phyloP scores from a whole-genome alignment of 2,113 vertebrate genomes.

The Delphinapterus leucas region DNA sequence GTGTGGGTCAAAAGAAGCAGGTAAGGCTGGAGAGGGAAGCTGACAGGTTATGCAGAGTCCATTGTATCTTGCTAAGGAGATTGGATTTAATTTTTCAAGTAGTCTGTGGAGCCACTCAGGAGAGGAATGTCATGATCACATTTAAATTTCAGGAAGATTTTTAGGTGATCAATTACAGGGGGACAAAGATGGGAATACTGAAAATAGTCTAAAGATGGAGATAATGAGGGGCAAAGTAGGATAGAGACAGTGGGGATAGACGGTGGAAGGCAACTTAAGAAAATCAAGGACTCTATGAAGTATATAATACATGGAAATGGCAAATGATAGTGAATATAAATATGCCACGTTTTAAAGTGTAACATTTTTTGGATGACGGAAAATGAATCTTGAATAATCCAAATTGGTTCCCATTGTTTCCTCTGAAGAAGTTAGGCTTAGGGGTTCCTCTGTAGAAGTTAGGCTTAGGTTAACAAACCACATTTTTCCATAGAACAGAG shows the following conservation, averaged over 20 bases:
- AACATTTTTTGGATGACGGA: neutral
- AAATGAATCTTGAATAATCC: neutral
- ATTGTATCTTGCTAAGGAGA: neutral
- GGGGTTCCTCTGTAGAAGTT: neutral
- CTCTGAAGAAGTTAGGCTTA: neutral
- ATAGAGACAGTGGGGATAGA: neutral
- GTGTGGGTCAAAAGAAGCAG: neutral
- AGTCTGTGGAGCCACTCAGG: neutral
- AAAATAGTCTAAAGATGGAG: neutral
- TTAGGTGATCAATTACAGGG: neutral
- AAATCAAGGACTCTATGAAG: neutral
- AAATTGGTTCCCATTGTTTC: neutral
- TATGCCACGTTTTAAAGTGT: neutral
- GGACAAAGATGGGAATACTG: neutral
- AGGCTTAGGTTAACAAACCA: neutral
- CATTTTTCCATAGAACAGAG: neutral
- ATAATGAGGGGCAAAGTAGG: neutral
- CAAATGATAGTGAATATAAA: neutral
- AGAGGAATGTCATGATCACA: neutral
- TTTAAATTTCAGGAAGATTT: neutral
- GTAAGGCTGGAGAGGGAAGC: neutral
- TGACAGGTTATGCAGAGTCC: neutral
- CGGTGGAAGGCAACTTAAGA: neutral
- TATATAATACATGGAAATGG: neutral
- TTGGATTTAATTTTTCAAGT: neutral